phyloP scores from a whole-genome alignment of 1,140 invertebrate genomes.

The Gerris buenoi region DNA sequence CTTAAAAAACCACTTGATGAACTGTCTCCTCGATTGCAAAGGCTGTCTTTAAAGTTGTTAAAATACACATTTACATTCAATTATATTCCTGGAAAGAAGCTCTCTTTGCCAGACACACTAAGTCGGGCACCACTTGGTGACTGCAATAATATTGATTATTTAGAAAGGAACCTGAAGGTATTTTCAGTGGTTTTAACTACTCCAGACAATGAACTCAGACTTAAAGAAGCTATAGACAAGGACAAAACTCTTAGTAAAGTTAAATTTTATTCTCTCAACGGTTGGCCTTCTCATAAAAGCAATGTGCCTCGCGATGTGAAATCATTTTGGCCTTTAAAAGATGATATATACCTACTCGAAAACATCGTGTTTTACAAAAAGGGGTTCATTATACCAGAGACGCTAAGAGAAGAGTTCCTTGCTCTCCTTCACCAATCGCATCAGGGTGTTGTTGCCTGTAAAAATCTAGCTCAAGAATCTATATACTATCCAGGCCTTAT shows the following conservation, averaged over 20 bases:
- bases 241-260: constrained; percentile 21
- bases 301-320: constrained; percentile 18
- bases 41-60: neutral
- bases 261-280: neutral
- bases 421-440: constrained; percentile 30
- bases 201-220: constrained; percentile 16
- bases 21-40: constrained; percentile 12
- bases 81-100: neutral
- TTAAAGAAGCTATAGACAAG: constrained; percentile 17
- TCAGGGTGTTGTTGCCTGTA: constrained; percentile 30
- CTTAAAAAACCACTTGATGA: constrained; percentile 27
- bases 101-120: no score
- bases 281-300: neutral
- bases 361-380: constrained; percentile 27
- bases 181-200: constrained; percentile 5
- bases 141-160: neutral
- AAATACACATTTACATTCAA: neutral
- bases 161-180: neutral
- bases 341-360: constrained; percentile 26
- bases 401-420: constrained; percentile 26
- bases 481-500: constrained; percentile 33
- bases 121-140: neutral
- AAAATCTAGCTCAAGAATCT: constrained; percentile 26
- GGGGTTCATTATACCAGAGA: constrained; percentile 28
- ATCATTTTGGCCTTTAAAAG: constrained; percentile 25